Percentiles rank a stretch among this genome's conserved stretches.
These are phyloP conservation scores for Rhyacophila brunnea DNA, from an alignment of 1,140 invertebrate genomes.

Conservation along the genomic window DNA sequence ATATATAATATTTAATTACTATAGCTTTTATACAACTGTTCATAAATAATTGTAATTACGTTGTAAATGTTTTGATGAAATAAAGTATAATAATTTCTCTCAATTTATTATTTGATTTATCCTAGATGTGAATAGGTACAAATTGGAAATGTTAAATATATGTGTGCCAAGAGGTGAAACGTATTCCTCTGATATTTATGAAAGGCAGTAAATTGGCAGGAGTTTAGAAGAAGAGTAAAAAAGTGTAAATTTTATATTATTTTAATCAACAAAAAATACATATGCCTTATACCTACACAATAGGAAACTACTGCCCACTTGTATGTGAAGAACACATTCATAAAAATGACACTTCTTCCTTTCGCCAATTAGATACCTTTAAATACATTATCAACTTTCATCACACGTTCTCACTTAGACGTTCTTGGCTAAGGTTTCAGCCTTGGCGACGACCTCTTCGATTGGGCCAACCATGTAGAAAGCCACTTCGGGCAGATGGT, in stretches of 20 bases:
- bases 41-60: too few relatives aligned
- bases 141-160: too few relatives aligned
- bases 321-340: too few relatives aligned
- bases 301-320: constrained; percentile 10
- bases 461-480: constrained; percentile 87
- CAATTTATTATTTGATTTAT: not conserved
- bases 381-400: constrained; percentile 1
- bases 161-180: too few relatives aligned
- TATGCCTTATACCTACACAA: constrained; percentile 16
- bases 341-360: too few relatives aligned
- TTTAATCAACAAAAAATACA: constrained; percentile 16
- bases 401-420: constrained; percentile 24
- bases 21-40: too few relatives aligned
- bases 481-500: constrained; percentile 80
- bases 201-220: too few relatives aligned
- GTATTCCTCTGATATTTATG: too few relatives aligned
- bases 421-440: constrained; percentile 65
- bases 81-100: not conserved
- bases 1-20: too few relatives aligned
- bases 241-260: constrained; percentile 10
- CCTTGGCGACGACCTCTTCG: constrained; percentile 76
- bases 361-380: too few relatives aligned
- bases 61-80: not conserved
- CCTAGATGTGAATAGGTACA: too few relatives aligned
- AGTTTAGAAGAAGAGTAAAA: not conserved